Evolutionary conservation across 1,140 invertebrate species (phyloP).

Genomic region (Gryon sp.): DNA sequence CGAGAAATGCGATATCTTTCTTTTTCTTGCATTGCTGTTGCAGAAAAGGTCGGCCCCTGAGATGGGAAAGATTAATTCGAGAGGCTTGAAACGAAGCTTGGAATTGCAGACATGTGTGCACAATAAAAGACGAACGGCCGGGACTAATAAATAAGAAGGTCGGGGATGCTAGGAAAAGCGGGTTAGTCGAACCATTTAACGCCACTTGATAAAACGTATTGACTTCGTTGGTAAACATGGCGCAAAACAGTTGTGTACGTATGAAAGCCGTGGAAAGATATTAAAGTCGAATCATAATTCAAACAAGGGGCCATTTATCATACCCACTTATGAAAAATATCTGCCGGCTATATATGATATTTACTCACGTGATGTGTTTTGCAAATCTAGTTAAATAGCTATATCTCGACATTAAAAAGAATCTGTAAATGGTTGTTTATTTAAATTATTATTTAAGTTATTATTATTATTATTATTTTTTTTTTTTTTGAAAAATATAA

Average conservation of each 20-base stretch:
- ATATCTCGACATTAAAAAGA: too few relatives aligned
- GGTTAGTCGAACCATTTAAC: conserved; percentile 1
- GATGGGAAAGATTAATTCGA: conserved; percentile 37
- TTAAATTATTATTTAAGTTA: too few relatives aligned
- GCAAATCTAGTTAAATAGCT: too few relatives aligned
- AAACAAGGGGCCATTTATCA: too few relatives aligned
- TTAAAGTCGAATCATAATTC: not conserved
- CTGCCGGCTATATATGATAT: too few relatives aligned
- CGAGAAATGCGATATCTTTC: conserved; percentile 46
- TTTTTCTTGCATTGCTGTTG: conserved; percentile 9
- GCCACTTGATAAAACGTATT: not conserved
- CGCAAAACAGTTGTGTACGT: conserved; percentile 9
- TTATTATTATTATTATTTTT: too few relatives aligned
- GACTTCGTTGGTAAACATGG: conserved; percentile 7
- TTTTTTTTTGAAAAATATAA: too few relatives aligned
- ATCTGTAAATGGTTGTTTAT: too few relatives aligned
- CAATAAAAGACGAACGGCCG: conserved; percentile 25
- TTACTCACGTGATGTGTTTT: too few relatives aligned
- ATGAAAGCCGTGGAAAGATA: not conserved
- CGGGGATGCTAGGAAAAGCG: not conserved
- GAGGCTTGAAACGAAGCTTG: conserved; percentile 4
- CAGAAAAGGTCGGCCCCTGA: conserved; percentile 14
- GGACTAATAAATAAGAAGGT: conserved; percentile 20
- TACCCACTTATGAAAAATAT: too few relatives aligned
- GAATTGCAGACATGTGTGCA: conserved; percentile 3